Evolutionary conservation across 2,113 vertebrate genomes (phyloP).

Genomic region (Polypterus bichir): DNA sequence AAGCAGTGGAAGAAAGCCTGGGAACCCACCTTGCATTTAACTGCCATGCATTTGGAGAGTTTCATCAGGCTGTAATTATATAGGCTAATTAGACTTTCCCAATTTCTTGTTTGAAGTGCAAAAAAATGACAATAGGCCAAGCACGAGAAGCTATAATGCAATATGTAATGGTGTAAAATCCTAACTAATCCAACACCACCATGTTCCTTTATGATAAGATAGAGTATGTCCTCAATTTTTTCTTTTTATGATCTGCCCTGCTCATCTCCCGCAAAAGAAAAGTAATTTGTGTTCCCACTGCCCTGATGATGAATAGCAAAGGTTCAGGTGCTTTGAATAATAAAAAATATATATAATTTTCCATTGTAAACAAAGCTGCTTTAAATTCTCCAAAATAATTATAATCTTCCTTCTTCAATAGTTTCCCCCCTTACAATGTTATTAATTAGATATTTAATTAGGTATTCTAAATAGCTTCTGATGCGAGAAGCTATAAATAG

Average conservation of each 20-base stretch:
- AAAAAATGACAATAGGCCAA: slow-evolving; percentile 53
- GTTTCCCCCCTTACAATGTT: slow-evolving; percentile 51
- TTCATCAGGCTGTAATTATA: slow-evolving; percentile 60
- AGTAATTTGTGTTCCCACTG: slow-evolving; percentile 98
- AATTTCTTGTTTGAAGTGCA: slow-evolving; percentile 61
- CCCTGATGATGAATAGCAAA: slow-evolving; percentile 93
- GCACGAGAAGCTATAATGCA: slow-evolving; percentile 51
- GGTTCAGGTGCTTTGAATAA: slow-evolving; percentile 83
- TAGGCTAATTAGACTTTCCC: slow-evolving; percentile 59
- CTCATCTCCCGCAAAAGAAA: slow-evolving; percentile 86
- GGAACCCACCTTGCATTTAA: slow-evolving; percentile 49
- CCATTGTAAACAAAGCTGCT: slow-evolving; percentile 40
- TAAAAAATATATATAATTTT: slow-evolving; percentile 51
- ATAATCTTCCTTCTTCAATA: slow-evolving; percentile 24
- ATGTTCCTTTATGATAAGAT: slow-evolving; percentile 48
- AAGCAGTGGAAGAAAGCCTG: slow-evolving; percentile 19
- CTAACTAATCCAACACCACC: slow-evolving; percentile 48
- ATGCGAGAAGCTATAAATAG: slow-evolving; percentile 60
- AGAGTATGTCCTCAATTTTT: slow-evolving; percentile 39
- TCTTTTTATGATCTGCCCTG: slow-evolving; percentile 83
- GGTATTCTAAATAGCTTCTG: slow-evolving; percentile 67
- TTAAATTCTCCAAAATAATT: slow-evolving; percentile 32
- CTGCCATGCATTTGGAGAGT: slow-evolving; percentile 42
- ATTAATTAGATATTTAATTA: slow-evolving; percentile 89
- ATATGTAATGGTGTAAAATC: slow-evolving; percentile 46